Percentiles rank a stretch among this genome's conserved stretches.
These are phyloP conservation scores for Drosophila lini DNA, from an alignment of 1,140 invertebrate genomes.

Conservation along the genomic window DNA sequence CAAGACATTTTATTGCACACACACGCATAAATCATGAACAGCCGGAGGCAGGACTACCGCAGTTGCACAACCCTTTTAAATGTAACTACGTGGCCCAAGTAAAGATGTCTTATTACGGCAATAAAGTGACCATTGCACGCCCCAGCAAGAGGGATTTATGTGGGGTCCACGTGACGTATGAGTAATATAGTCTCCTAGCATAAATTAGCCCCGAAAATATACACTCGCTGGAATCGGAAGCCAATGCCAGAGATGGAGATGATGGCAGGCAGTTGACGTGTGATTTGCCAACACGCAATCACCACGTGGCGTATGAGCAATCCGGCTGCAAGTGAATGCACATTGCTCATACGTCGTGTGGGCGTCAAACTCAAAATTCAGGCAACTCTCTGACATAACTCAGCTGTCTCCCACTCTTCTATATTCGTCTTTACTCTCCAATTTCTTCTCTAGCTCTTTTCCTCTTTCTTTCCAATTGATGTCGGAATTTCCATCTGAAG, in stretches of 20 bases:
- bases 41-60: conserved; percentile 40
- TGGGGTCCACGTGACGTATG: conserved; percentile 24
- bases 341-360: conserved; percentile 64
- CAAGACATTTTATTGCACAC: conserved; percentile 78
- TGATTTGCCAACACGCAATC: conserved; percentile 40
- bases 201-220: conserved; percentile 39
- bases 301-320: conserved; percentile 62
- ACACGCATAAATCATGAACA: conserved; percentile 51
- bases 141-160: conserved; percentile 41
- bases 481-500: conserved; percentile 13
- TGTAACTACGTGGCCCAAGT: conserved; percentile 45
- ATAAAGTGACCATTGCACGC: conserved; percentile 64
- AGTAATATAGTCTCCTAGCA: conserved; percentile 32
- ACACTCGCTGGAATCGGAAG: not conserved
- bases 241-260: conserved; percentile 1
- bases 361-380: conserved; percentile 23
- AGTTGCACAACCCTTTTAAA: conserved; percentile 58
- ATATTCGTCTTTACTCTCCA: too few relatives aligned
- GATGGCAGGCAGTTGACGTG: conserved; percentile 40
- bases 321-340: conserved; percentile 53
- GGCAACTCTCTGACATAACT: conserved; percentile 3
- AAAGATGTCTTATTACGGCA: conserved; percentile 75
- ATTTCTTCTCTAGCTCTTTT: not conserved
- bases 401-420: not conserved
- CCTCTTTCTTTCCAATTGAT: conserved; percentile 2